Conservation (phyloP, 2,113 vertebrate genomes). For the Ascaphus truei region DNA sequence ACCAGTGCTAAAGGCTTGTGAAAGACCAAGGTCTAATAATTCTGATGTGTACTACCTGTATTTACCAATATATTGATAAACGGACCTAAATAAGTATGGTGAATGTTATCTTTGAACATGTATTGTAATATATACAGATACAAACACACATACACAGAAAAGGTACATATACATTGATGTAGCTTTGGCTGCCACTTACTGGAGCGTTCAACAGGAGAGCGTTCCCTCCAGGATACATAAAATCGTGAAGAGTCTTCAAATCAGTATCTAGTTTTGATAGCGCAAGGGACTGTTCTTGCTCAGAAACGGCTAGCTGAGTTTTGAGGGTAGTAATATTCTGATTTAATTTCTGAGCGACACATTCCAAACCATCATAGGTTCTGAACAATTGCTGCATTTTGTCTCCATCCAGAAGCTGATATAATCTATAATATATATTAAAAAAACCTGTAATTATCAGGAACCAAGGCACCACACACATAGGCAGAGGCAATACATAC, state of each 20-base stretch:
- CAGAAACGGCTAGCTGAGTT: constrained; percentile 57
- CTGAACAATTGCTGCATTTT: constrained; percentile 71
- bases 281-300: constrained; percentile 59
- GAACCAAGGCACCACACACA: neutral
- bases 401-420: constrained; percentile 71
- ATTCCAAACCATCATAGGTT: constrained; percentile 72
- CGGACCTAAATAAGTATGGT: no score
- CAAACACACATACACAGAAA: no score
- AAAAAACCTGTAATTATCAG: constrained; percentile 34
- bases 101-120: no score
- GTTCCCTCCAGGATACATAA: constrained; percentile 68
- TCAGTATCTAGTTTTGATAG: constrained; percentile 60
- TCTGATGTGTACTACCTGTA: no score
- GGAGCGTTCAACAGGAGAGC: constrained; percentile 69
- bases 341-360: constrained; percentile 63
- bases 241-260: constrained; percentile 59
- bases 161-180: no score
- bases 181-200: no score
- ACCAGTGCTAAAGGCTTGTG: no score
- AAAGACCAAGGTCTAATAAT: no score
- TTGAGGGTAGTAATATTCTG: constrained; percentile 54
- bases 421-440: constrained; percentile 68
- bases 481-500: no score
- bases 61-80: no score
- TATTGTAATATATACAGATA: no score